A percentile compares a stretch with the other conserved stretches of the same genome.
These are phyloP conservation scores for Chironomus tepperi DNA, from an alignment of 1,140 invertebrate genomes.

Conservation along the genomic window DNA sequence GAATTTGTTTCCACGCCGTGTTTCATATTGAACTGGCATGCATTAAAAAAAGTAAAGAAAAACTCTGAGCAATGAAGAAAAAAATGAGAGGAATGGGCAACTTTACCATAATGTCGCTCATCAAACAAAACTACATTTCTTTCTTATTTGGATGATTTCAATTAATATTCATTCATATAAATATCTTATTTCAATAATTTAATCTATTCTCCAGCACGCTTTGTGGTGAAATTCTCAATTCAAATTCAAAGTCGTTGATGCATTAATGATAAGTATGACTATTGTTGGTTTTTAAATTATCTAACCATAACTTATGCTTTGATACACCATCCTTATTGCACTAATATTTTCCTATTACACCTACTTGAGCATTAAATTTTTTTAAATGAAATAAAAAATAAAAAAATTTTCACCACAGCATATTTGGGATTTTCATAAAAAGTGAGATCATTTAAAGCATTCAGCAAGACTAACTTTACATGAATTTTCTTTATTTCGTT, in stretches of 20 bases:
- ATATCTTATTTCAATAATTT: neutral
- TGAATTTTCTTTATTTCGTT: too few relatives aligned
- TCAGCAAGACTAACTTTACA: too few relatives aligned
- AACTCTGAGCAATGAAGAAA: neutral
- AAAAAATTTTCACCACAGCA: too few relatives aligned
- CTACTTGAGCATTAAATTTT: too few relatives aligned
- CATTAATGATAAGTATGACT: too few relatives aligned
- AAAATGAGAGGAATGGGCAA: neutral
- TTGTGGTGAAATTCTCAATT: neutral
- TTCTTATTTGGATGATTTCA: neutral
- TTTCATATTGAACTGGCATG: neutral
- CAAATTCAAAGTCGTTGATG: neutral
- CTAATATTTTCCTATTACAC: too few relatives aligned
- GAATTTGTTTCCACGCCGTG: neutral
- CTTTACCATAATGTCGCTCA: neutral
- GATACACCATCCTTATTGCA: too few relatives aligned
- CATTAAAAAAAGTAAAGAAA: slow-evolving; percentile 15
- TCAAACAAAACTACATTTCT: neutral
- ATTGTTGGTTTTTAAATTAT: too few relatives aligned
- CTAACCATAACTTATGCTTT: too few relatives aligned
- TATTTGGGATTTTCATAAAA: too few relatives aligned
- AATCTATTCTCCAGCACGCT: neutral
- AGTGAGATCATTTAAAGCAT: too few relatives aligned
- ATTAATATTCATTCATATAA: neutral
- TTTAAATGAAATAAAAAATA: too few relatives aligned